phyloP scores from a whole-genome alignment of 2,888 invertebrate genomes.

The Temnothorax rugatulus region DNA sequence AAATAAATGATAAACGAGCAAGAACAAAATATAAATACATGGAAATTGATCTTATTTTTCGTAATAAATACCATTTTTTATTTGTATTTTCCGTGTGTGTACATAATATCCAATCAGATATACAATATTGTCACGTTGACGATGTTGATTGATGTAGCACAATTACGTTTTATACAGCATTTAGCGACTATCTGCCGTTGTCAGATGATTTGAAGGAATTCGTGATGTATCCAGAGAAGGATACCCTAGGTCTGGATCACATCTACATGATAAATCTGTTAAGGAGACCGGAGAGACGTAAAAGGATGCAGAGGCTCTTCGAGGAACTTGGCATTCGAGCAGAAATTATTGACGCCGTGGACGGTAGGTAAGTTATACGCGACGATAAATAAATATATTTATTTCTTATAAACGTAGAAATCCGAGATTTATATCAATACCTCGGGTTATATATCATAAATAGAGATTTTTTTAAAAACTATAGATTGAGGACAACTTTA shows the following conservation, averaged over 20 bases:
- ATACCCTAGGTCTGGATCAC: slow-evolving; percentile 91
- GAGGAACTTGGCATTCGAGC: slow-evolving; percentile 93
- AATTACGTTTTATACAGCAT: slow-evolving; percentile 20
- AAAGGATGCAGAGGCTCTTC: slow-evolving; percentile 93
- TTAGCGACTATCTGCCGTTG: slow-evolving; percentile 78
- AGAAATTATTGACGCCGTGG: slow-evolving; percentile 93
- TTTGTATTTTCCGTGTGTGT: background rate
- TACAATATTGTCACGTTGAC: background rate
- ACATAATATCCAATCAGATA: background rate
- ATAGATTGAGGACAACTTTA: background rate
- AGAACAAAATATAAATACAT: background rate
- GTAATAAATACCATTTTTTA: background rate
- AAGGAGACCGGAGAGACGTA: slow-evolving; percentile 92
- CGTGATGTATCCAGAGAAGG: slow-evolving; percentile 86
- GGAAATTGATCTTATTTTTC: slow-evolving; percentile 77
- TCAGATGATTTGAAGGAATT: slow-evolving; percentile 81
- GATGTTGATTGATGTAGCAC: background rate
- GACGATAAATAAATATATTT: slow-evolving; percentile 46
- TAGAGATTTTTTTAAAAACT: background rate
- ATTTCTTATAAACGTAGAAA: slow-evolving; percentile 10
- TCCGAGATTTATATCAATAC: background rate
- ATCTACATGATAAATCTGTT: slow-evolving; percentile 97
- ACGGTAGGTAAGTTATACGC: slow-evolving; percentile 92
- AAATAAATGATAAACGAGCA: background rate
- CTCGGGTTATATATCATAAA: background rate